Base-by-base conservation (phyloP, 2,113 vertebrate genomes). In the Dipodomys merriami region DNA sequence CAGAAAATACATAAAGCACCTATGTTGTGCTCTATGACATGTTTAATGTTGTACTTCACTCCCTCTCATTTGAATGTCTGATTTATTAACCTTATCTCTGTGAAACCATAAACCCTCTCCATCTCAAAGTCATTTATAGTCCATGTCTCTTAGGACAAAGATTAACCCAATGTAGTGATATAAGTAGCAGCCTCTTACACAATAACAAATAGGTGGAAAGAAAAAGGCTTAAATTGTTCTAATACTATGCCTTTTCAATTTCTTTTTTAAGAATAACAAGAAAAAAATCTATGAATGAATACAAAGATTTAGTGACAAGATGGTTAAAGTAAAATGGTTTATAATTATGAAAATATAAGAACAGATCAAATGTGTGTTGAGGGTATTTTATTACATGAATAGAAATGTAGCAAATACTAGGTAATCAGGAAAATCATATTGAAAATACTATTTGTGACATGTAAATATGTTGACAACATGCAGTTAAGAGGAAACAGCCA, bases 331-430 rank as follows among this genome's bases (percentile, higher is more conserved):
- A 78, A 88, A 84, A 25, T 73, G 60, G 25, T 39, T 90, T 90
- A 60, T 81, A 96, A 79, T 68, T 93, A 23, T 82, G 83, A 82
- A 86, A 86, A 93, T 12, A 73, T n/a, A 20, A n/a, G 85, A 95
- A 93, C 44, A 62, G 78, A 72, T 64, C 72, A 80, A 85, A 64
- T 78, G 19, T 53, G 13, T n/a, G 76, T n/a, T 39, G 83, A 86
- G 12, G 57, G 30, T 60, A 60, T 68, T 83, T 92, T 22, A 67
- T 22, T 67, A 16, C 88, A 30, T 86, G 20, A 4, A 20, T 76
- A 74, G 39, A 81, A 91, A n/a, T 72, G 67, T 11, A 77, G 84
- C 69, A 87, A 93, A 85, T 81, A 84, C 20, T 78, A 60, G 69
- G 10, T 18, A 86, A 78, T 88, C 53, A 80, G 67, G 44, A 88